Evolutionary conservation across 23 tunicate species (phyloP), one percentile per base, ranked within the genome.

Genomic region (Trididemnum miniatum): DNA sequence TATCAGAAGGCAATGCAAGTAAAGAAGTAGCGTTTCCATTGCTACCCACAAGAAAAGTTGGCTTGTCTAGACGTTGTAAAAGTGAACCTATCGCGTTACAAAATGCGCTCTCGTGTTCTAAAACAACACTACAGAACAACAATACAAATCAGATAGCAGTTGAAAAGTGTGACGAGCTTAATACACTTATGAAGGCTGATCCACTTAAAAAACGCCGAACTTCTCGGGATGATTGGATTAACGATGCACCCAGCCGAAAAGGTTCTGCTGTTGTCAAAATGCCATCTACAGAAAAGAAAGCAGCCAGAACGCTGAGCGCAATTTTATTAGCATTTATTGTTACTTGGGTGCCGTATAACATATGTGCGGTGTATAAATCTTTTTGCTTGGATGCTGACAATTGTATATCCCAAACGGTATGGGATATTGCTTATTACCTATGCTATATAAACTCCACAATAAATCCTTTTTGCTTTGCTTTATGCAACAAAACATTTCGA

Each of bases 401-500:
- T 0, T 52, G 65, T 66, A 66, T 93, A 4, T 89, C 98, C 7
- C 31, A 27, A 7, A 35, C 54, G 24, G 93, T 83, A 35, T 93
- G 98, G 98, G 80, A 93, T 63, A 80, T 82, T 9, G 93, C 89
- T 26, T 93, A 93, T 51, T 93, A 93, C 65, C 84, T 93, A 1
- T 93, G 98, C 63, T 93, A 93, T 77, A 88, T 93, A 30, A 93
- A 93, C 83, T 93, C 98, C 40, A 93, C 98, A 0, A 50, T 88
- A 22, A 93, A 93, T 82, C 98, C 98, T 65, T 88, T 88, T 78
- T 93, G 98, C 40, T 93, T 80, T 71, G 98, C 98, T n/a, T 59
- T 87, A 49, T 93, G 98, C 98, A 93, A 93, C 84, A 93, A 93
- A 77, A 93, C 98, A 0, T 93, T 93, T 82, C 93, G 98, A n/a